A percentile compares a stretch with the other conserved stretches of the same genome.
Conservation (phyloP, 2,113 vertebrate species). For the Clinocottus analis region DNA sequence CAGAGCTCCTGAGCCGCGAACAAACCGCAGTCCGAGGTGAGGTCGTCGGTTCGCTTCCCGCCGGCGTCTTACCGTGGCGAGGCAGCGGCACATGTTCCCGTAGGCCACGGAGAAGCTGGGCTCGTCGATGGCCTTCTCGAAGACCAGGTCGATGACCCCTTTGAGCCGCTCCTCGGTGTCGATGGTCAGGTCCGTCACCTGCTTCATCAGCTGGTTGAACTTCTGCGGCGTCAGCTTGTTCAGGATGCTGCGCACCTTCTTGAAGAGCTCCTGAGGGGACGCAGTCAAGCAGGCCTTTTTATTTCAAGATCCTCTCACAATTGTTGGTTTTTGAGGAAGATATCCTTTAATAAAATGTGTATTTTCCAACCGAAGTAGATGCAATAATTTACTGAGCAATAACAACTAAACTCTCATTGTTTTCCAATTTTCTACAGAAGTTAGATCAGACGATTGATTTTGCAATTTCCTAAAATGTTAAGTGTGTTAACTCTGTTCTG, state of each 20-base stretch:
- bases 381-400: background rate
- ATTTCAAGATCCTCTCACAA: background rate
- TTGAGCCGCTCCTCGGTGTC: conserved; percentile 97
- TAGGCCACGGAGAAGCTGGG: conserved; percentile 98
- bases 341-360: background rate
- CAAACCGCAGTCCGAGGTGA: background rate
- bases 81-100: conserved; percentile 97
- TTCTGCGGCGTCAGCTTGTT: conserved; percentile 99
- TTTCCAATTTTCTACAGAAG: too few relatives aligned
- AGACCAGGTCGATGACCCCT: conserved; percentile 98
- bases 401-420: background rate
- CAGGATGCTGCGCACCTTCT: conserved; percentile 96
- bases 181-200: conserved; percentile 95
- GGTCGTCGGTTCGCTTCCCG: background rate
- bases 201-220: conserved; percentile 98
- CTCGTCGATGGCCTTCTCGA: conserved; percentile 98
- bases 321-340: background rate
- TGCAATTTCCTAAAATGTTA: background rate
- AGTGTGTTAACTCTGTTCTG: background rate
- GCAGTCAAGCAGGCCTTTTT: background rate
- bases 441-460: background rate
- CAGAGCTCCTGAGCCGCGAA: background rate
- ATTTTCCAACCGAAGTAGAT: background rate
- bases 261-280: conserved; percentile 90
- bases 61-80: conserved; percentile 87